A percentile compares a stretch with the other conserved stretches of the same genome.
Evolutionary conservation across 2,888 invertebrate genomes (phyloP).

Genomic region (Idaea dimidiata): DNA sequence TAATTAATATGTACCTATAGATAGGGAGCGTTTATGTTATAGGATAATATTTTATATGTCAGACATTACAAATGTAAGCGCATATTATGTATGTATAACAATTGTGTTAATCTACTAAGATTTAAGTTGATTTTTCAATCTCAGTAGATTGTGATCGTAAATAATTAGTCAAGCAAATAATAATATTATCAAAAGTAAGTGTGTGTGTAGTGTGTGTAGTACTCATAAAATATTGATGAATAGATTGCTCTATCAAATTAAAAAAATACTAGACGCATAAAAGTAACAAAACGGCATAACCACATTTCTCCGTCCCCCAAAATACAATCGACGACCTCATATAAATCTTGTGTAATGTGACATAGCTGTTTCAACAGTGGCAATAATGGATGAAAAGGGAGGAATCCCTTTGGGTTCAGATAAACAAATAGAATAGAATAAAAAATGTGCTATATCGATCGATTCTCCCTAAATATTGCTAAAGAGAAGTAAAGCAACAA

Average conservation of each 20-base stretch:
- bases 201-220: too few relatives aligned
- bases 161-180: neutral
- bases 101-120: neutral
- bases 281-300: constrained; percentile 5
- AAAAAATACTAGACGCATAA: constrained; percentile 15
- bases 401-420: constrained; percentile 2
- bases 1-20: constrained; percentile 19
- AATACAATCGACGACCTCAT: constrained; percentile 5
- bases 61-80: constrained; percentile 32
- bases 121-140: neutral
- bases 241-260: neutral
- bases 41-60: constrained; percentile 35
- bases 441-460: neutral
- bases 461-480: constrained; percentile 5
- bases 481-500: constrained; percentile 16
- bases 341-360: constrained; percentile 38
- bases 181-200: neutral
- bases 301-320: constrained; percentile 1
- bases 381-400: constrained; percentile 20
- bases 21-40: constrained; percentile 41
- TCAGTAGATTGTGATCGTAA: neutral
- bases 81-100: constrained; percentile 6
- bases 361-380: constrained; percentile 30
- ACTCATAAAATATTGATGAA: neutral
- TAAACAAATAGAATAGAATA: neutral